Evolutionary conservation across 2,888 invertebrate genomes (phyloP), one percentile per base, ranked within the genome.

Genomic region (Halictus quadricinctus): DNA sequence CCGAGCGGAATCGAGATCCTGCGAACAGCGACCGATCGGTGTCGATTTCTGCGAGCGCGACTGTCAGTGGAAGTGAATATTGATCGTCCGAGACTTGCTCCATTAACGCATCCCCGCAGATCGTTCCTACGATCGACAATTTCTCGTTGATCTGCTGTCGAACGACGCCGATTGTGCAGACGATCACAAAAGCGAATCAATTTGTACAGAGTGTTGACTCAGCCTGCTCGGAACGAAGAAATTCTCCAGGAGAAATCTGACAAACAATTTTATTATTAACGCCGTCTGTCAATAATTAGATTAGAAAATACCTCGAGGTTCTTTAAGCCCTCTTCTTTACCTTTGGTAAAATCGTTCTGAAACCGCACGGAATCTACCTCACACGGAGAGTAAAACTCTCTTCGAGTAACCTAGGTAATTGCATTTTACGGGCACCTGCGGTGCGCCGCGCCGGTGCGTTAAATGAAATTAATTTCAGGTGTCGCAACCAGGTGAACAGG

Each of bases 381-480:
- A n/a, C n/a, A 8, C 50, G 50, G 1, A 54, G 8, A 8, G 21
- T 2, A 15, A 60, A 25, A 6, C 13, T 54, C 18, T 18, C 50
- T 18, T 6, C 50, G 50, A 43, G 7, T 54, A 36, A 36, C 6
- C 50, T 43, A 21, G 15, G 60, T 60, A 60, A 60, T 60, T 60
- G 60, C 25, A 60, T 25, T 60, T 60, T 60, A 60, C 25, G 13
- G 29, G 29, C 29, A 29, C 0, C 29, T 29, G 29, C 29, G 29
- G 1, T 29, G 29, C 29, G 29, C 29, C 29, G 29, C 29, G 29
- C 29, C 29, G 29, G 0, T 48, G 80, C 46, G 64, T 66, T 29
- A 70, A 58, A 69, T 84, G 43, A 54, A 78, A 78, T 75, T 84
- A 78, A 84, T 84, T 78, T 75, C 70, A 72, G 69, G 70, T 70